Conservation (phyloP, 2,113 vertebrate genomes). For the Notothenia rossii region DNA sequence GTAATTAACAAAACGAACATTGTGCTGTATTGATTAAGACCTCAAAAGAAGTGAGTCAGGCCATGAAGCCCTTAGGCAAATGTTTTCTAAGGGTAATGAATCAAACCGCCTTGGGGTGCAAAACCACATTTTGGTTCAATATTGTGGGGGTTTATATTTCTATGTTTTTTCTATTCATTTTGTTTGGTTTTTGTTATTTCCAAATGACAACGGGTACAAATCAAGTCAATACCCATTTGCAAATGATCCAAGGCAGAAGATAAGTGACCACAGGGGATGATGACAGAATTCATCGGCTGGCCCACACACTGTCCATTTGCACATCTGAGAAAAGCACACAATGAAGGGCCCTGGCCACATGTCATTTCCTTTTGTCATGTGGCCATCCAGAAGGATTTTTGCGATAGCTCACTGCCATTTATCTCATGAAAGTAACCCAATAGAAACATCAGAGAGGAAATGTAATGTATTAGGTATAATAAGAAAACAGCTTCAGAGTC, state of each 20-base stretch:
- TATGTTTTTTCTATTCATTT: background rate
- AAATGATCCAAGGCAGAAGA: background rate
- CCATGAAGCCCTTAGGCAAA: background rate
- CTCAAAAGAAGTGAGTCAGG: too few relatives aligned
- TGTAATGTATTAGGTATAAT: background rate
- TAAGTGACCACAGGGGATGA: background rate
- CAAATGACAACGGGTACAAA: background rate
- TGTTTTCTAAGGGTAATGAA: too few relatives aligned
- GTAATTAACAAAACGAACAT: too few relatives aligned
- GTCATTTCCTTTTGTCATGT: slow-evolving; percentile 41
- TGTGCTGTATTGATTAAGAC: too few relatives aligned
- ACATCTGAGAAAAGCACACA: slow-evolving; percentile 18
- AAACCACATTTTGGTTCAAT: background rate
- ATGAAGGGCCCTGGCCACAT: slow-evolving; percentile 9
- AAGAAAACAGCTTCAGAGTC: background rate
- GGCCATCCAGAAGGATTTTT: slow-evolving; percentile 28
- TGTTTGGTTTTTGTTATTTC: background rate
- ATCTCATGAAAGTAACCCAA: slow-evolving; percentile 21
- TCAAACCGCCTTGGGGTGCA: background rate
- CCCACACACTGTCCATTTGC: background rate
- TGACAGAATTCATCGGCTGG: background rate
- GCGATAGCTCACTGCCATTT: slow-evolving; percentile 22
- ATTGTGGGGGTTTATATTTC: background rate
- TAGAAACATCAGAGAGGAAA: slow-evolving; percentile 21
- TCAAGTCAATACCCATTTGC: background rate